Conservation (phyloP, 2,797 vertebrate species). For the Acanthurus leucopareius region DNA sequence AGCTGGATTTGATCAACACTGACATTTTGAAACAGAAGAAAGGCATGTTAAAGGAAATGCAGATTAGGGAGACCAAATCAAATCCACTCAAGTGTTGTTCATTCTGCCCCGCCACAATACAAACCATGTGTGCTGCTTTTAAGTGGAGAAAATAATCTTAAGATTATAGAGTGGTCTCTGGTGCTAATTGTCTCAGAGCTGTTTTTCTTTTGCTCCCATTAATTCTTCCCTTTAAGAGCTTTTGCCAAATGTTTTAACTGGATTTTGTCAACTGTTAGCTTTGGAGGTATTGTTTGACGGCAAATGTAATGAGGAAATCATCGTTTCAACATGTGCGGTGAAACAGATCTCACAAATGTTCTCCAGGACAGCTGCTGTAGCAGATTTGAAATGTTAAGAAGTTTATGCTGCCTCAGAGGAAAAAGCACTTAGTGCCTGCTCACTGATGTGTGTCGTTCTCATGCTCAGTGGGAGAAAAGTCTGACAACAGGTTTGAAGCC, state of each 20-base stretch:
- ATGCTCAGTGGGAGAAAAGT: constrained; percentile 55
- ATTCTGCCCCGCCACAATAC: constrained; percentile 75
- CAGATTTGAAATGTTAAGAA: constrained; percentile 77
- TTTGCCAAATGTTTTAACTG: constrained; percentile 73
- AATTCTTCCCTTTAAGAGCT: constrained; percentile 79
- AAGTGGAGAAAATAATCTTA: constrained; percentile 85
- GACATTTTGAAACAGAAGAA: constrained; percentile 77
- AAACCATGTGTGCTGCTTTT: constrained; percentile 84
- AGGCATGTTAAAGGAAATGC: constrained; percentile 81
- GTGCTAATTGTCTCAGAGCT: constrained; percentile 85
- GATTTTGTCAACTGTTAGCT: constrained; percentile 79
- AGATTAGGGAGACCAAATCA: constrained; percentile 81
- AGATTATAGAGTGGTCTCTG: constrained; percentile 85
- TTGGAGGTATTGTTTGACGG: constrained; percentile 78
- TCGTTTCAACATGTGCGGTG: constrained; percentile 76
- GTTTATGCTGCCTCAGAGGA: constrained; percentile 66
- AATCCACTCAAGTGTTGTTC: constrained; percentile 81
- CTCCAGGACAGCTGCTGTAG: constrained; percentile 69
- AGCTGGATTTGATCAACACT: constrained; percentile 79
- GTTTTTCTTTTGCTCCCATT: constrained; percentile 81
- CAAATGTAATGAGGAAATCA: constrained; percentile 74
- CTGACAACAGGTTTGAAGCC: constrained; percentile 64
- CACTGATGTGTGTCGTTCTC: constrained; percentile 70
- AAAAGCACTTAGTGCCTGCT: constrained; percentile 64
- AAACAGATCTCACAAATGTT: constrained; percentile 72